Evolutionary conservation across 37 sponge, comb jelly and placozoan genomes (phyloP).

Genomic region (Beroe forskalii): DNA sequence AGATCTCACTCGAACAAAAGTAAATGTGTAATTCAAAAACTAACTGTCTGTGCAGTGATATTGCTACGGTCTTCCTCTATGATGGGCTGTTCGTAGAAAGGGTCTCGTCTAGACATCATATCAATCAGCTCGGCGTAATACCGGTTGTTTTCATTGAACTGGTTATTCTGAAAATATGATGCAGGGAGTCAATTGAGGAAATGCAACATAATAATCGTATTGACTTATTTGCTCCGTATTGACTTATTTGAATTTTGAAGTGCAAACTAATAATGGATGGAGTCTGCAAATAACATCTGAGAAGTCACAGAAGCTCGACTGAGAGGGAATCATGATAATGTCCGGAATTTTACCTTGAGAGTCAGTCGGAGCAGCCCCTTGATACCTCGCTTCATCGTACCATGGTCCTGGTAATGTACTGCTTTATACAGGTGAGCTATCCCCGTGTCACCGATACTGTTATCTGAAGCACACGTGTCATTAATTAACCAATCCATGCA

Average conservation of each 20-base stretch:
- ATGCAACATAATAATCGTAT: no score
- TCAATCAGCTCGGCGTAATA: conserved; percentile 15
- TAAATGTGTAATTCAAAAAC: background rate
- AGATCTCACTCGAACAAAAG: no score
- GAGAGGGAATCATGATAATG: no score
- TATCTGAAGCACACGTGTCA: conserved; percentile 53
- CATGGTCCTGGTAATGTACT: conserved; percentile 25
- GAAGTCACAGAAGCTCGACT: no score
- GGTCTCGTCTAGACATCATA: conserved; percentile 49
- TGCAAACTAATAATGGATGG: no score
- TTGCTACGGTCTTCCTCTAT: conserved; percentile 52
- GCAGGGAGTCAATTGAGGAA: no score
- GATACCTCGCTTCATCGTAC: conserved; percentile 33
- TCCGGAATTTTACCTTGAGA: conserved; percentile 52
- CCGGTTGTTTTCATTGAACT: background rate
- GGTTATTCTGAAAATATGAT: conserved; percentile 62
- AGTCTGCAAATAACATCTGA: no score
- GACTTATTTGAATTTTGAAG: no score
- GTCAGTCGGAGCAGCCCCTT: conserved; percentile 56
- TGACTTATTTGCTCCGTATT: no score
- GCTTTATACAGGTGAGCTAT: conserved; percentile 41
- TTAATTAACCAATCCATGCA: background rate
- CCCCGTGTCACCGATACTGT: conserved; percentile 9
- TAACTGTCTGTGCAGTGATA: conserved; percentile 21
- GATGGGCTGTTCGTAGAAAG: conserved; percentile 65